Evolutionary conservation across 2,113 vertebrate species (phyloP), one percentile per base, ranked within the genome.

Genomic region (Gorsachius goisagi): DNA sequence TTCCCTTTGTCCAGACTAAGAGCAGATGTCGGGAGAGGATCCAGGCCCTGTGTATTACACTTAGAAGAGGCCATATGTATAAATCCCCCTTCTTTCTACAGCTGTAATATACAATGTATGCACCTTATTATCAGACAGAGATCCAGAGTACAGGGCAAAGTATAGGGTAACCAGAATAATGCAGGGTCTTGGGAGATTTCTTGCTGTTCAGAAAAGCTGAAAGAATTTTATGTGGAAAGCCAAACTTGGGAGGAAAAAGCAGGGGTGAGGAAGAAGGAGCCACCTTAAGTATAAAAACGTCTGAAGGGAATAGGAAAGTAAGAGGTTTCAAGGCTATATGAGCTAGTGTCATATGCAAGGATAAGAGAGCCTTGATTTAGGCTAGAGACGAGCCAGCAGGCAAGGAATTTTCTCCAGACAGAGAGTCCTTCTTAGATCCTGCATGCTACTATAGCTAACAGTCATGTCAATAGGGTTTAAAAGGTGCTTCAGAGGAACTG

Each of bases 21-120:
- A 97, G 90, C 97, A 96, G 95, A 96, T 95, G 91, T 74, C 96
- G 95, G 96, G 94, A 97, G 93, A 91, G 67, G 84, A 84, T 96
- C 97, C 94, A 96, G 84, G 60, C 58, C 53, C 85, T 87, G 86
- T 80, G 86, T 58, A 24, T 94, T 85, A n/a, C 79, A 56, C 85
- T 60, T 52, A 60, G 84, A 88, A 91, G 81, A 79, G 85, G 53
- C 91, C 91, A 67, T 63, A 4, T 76, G 30, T 64, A 79, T 90
- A 93, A 95, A 96, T 94, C 86, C 90, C 30, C 11, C 50, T 93
- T 83, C 82, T 95, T 97, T 97, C 93, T 67, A 3, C 80, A 85
- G 91, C 88, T 96, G 63, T 73, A 68, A 89, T 73, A 32, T 32
- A 47, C 45, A 69, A n/a, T 53, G 23, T 52, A 7, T 56, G 63